Base-by-base conservation (phyloP, 2,113 vertebrate species). In the Lynx canadensis region DNA sequence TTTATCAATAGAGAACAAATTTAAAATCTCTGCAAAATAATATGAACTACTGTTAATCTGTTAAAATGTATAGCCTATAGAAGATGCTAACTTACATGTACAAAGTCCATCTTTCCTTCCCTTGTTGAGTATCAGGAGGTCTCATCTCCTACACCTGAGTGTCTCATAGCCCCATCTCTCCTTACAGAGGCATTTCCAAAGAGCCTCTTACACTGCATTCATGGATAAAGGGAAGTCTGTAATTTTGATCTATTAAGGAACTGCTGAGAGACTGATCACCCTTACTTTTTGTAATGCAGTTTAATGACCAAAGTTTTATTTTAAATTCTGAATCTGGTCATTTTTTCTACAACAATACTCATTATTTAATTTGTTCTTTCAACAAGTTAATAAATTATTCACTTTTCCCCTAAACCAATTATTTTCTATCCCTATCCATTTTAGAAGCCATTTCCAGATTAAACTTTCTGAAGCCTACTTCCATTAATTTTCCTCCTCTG, bases 301-400 rank as follows among this genome's bases (percentile, higher is more conserved):
- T 97, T 73, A 87, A 66, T 21, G 15, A 78, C 27, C 66, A 74
- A 76, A 65, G 0, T 36, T 85, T 69, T 63, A 80, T 81, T 94
- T 93, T 66, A 90, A 92, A 92, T 31, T 90, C 45, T 94, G 38
- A 94, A 74, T 90, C 29, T 92, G 21, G 19, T 78, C 41, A 41
- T 27, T 41, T 55, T 69, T 80, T 50, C 66, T 86, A 52, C 23
- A 84, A 74, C 10, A 92, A 82, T 57, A 36, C 6, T 79, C 18
- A 41, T 45, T 68, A 89, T 45, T 94, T 85, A 73, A 84, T 66
- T 89, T 13, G 82, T 57, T 83, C 13, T 91, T 95, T 85, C 74
- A 93, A 69, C n/a, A 79, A 83, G 52, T 87, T 83, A 93, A 87
- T 83, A 55, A 66, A 94, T 74, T n/a, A 78, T 60, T 76, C 79